Evolutionary conservation across 2,797 vertebrate genomes (phyloP).

Genomic region (Linurgus olivaceus): DNA sequence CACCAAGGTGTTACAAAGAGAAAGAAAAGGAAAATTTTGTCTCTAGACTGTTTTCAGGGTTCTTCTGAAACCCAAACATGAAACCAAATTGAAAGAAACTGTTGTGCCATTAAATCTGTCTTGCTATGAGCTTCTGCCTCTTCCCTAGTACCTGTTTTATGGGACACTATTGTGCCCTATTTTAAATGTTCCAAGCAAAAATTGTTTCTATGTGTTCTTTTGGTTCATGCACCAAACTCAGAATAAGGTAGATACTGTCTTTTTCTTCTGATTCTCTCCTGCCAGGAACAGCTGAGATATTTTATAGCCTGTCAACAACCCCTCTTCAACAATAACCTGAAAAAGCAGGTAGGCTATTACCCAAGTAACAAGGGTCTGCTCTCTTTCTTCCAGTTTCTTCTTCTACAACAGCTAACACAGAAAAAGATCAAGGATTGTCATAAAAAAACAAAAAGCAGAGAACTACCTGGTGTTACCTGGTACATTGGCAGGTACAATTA

Average conservation of each 20-base stretch:
- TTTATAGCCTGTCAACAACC: conserved; percentile 22
- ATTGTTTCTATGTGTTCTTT: not conserved
- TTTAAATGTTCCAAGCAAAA: conserved; percentile 2
- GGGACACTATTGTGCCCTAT: not conserved
- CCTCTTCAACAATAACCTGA: conserved; percentile 15
- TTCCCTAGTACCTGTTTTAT: not conserved
- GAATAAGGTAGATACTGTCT: not conserved
- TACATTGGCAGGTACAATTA: conserved; percentile 18
- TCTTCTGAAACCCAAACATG: conserved; percentile 3
- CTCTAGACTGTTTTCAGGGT: not conserved
- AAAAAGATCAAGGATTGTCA: conserved; percentile 40
- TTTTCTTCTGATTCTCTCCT: not conserved
- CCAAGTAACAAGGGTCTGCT: conserved; percentile 5
- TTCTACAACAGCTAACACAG: not conserved
- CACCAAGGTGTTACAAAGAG: not conserved
- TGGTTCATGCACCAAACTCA: not conserved
- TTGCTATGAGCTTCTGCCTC: not conserved
- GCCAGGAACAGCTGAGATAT: not conserved
- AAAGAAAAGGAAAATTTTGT: not conserved
- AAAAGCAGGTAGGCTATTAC: conserved; percentile 11
- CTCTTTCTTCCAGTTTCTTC: conserved; percentile 32
- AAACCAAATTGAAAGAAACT: conserved; percentile 1
- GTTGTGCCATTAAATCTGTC: not conserved
- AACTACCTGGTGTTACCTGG: conserved; percentile 11
- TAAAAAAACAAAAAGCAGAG: conserved; percentile 33